Percentiles rank a stretch among this genome's conserved stretches.
phyloP scores from a whole-genome alignment of 2,797 vertebrate genomes.

The Coranthus polyacanthus region DNA sequence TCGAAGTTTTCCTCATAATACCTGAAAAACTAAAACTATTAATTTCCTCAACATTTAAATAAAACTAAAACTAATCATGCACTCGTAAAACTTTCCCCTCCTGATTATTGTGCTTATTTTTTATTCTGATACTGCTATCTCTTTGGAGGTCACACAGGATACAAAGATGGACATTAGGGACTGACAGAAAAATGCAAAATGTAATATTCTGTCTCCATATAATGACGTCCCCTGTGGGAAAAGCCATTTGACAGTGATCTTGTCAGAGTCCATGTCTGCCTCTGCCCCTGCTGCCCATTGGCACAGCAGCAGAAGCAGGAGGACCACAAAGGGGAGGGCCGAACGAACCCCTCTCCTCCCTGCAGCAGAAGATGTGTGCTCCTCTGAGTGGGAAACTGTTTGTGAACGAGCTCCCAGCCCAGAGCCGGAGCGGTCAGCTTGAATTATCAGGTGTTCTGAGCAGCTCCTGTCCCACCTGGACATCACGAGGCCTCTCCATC shows the following conservation, averaged over 20 bases:
- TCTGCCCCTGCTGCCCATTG: conserved; percentile 70
- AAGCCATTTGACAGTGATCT: conserved; percentile 49
- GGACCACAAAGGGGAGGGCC: conserved; percentile 77
- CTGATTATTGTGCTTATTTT: not conserved
- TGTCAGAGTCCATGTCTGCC: conserved; percentile 49
- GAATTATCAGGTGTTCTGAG: conserved; percentile 63
- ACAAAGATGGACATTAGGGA: conserved; percentile 6
- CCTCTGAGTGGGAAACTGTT: conserved; percentile 70
- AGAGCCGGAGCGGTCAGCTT: conserved; percentile 47
- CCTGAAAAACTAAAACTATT: too few relatives aligned
- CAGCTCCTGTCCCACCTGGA: conserved; percentile 41
- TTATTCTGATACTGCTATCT: not conserved
- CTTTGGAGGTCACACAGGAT: conserved; percentile 19
- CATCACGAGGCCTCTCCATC: conserved; percentile 55
- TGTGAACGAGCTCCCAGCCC: conserved; percentile 57
- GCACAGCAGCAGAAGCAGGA: conserved; percentile 68
- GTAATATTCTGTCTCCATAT: conserved; percentile 69
- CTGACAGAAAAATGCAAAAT: conserved; percentile 32
- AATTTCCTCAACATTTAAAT: too few relatives aligned
- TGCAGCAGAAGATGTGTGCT: conserved; percentile 77
- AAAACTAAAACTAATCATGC: too few relatives aligned
- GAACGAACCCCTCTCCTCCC: conserved; percentile 64
- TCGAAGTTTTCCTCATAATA: too few relatives aligned
- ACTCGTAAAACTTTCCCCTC: too few relatives aligned
- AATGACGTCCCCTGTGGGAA: conserved; percentile 58